These are phyloP conservation scores for Sthenelais limicola DNA, from an alignment of 2,888 invertebrate genomes.

Conservation along the genomic window DNA sequence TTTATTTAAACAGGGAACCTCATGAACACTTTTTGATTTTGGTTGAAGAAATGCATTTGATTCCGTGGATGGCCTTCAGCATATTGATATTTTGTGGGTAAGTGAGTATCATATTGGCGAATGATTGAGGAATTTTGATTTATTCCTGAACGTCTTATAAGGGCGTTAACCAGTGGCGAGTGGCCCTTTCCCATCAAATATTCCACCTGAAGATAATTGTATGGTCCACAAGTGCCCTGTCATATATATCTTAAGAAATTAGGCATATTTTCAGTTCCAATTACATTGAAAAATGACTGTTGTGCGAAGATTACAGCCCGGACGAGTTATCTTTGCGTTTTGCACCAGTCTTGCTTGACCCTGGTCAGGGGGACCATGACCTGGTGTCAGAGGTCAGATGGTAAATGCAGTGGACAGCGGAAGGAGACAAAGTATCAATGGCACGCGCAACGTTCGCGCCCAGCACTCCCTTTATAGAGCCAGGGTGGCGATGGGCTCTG, in stretches of 20 bases:
- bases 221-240: constrained; percentile 9
- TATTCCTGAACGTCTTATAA: too few relatives aligned
- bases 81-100: too few relatives aligned
- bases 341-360: constrained; percentile 7
- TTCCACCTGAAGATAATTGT: constrained; percentile 1
- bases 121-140: too few relatives aligned
- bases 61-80: too few relatives aligned
- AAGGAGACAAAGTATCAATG: constrained; percentile 25
- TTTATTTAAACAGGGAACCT: too few relatives aligned
- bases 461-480: constrained; percentile 14
- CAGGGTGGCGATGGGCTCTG: neutral
- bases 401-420: constrained; percentile 30
- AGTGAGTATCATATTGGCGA: too few relatives aligned
- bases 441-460: constrained; percentile 31
- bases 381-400: constrained; percentile 9
- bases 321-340: neutral
- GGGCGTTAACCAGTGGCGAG: too few relatives aligned
- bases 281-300: constrained; percentile 27
- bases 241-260: constrained; percentile 28
- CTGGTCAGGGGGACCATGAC: constrained; percentile 2
- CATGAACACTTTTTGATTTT: too few relatives aligned
- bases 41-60: too few relatives aligned
- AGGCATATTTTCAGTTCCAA: constrained; percentile 31
- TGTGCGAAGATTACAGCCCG: constrained; percentile 26
- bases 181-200: too few relatives aligned